Evolutionary conservation across 2,113 vertebrate species (phyloP).

Genomic region (Chionis minor): DNA sequence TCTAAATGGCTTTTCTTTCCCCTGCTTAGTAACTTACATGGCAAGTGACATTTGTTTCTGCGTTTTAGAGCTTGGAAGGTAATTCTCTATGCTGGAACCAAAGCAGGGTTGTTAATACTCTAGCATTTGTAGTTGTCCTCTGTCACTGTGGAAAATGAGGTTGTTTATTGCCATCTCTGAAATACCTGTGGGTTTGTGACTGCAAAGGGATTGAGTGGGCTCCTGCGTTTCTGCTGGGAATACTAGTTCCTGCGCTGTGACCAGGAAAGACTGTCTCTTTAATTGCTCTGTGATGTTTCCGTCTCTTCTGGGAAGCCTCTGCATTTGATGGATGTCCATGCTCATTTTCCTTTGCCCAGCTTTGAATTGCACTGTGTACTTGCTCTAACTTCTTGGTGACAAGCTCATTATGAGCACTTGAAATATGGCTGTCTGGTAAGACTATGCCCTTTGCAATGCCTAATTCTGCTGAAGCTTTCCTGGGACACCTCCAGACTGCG

Average conservation of each 20-base stretch:
- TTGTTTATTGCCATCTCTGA: background rate
- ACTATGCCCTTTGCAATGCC: background rate
- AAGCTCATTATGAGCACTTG: background rate
- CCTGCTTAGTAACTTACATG: background rate
- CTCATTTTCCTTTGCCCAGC: background rate
- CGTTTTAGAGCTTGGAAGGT: background rate
- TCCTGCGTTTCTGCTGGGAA: background rate
- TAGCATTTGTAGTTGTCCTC: background rate
- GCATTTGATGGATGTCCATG: background rate
- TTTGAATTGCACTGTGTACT: background rate
- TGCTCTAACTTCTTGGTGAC: background rate
- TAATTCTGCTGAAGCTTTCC: background rate
- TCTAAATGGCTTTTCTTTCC: background rate
- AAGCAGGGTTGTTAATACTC: background rate
- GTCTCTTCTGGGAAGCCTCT: background rate
- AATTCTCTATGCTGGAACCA: background rate
- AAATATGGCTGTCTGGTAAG: background rate
- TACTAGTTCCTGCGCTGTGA: rapidly evolving
- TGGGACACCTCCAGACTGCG: background rate
- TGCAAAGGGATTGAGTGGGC: background rate
- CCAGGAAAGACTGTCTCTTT: background rate
- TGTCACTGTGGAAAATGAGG: background rate
- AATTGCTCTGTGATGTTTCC: background rate
- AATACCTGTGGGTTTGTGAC: background rate
- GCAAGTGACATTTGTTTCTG: background rate